phyloP scores from a whole-genome alignment of 2,888 invertebrate genomes.

The Xylota segnis region DNA sequence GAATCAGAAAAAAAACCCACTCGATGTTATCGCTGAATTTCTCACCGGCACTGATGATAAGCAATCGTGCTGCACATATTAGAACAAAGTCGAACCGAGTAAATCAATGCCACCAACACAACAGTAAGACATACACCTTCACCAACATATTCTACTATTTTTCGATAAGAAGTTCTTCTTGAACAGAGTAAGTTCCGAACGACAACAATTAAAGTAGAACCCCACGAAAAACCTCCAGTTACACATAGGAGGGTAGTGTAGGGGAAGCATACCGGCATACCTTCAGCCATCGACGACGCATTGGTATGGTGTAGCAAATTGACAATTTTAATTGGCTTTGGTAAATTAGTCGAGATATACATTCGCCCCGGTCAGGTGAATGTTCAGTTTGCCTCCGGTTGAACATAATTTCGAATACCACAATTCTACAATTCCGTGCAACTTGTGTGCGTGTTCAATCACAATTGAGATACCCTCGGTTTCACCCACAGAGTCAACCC shows the following conservation, averaged over 20 bases:
- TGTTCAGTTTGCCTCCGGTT: slow-evolving; percentile 18
- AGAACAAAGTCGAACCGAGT: background rate
- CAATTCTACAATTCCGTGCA: background rate
- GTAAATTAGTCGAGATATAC: slow-evolving; percentile 84
- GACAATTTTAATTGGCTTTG: slow-evolving; percentile 83
- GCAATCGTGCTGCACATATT: slow-evolving; percentile 37
- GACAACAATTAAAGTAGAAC: slow-evolving; percentile 16
- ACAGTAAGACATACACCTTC: background rate
- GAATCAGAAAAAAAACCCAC: slow-evolving; percentile 38
- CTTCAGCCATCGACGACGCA: slow-evolving; percentile 7
- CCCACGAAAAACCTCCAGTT: background rate
- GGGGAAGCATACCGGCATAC: slow-evolving; percentile 13
- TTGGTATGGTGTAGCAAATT: slow-evolving; percentile 16
- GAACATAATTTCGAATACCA: background rate
- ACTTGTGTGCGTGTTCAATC: slow-evolving; percentile 7
- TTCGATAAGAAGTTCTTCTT: slow-evolving; percentile 59
- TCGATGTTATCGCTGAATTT: slow-evolving; percentile 49
- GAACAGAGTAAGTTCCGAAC: slow-evolving; percentile 1
- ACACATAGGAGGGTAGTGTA: background rate
- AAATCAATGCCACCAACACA: slow-evolving; percentile 20
- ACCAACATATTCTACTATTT: slow-evolving; percentile 2
- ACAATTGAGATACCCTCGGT: background rate
- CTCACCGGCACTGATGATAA: slow-evolving; percentile 49
- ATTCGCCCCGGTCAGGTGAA: slow-evolving; percentile 79
- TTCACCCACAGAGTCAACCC: background rate